Evolutionary conservation across 1,140 invertebrate species (phyloP), one percentile per base, ranked within the genome.

Genomic region (Schlechtendalia chinensis): DNA sequence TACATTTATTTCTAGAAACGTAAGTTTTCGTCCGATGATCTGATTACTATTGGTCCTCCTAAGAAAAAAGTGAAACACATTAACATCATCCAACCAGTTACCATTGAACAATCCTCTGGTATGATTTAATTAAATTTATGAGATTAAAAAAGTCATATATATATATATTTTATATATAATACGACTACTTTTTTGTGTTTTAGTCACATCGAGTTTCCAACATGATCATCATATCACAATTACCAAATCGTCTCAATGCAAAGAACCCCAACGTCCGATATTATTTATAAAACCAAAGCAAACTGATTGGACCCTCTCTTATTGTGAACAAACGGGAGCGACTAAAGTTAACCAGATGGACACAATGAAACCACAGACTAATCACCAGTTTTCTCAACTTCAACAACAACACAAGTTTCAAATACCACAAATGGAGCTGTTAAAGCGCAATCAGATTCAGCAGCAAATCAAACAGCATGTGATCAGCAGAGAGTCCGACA

Each of bases 381-480:
- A 72, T 22, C 81, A 82, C 67, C 81, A 82, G 24, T 56, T 81
- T 53, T 19, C 80, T 50, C 82, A 83, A 69, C 65, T 67, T 11
- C 80, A 82, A 29, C 74, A 82, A 17, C 82, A 83, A 74, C 72
- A 83, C 71, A 77, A 79, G 16, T 80, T 83, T 1, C 32, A 47
- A 5, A 77, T 61, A 58, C 72, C 58, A 61, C 75, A 79, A 79
- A 29, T 79, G 24, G 50, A 79, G 27, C 24, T 79, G 0, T 50
- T 79, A 24, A 58, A 79, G 11, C 56, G 11, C 27, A 79, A 79
- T 63, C 75, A 79, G 27, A 39, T 79, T 63, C 75, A 79, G 11
- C 74, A 61, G 11, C 75, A 79, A 24, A 79, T 50, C 17, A 83
- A 83, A 72, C 82, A 83, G 27, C 79, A 82, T 27, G 82, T 82